Base-by-base conservation (phyloP, 1,140 invertebrate genomes). In the Drosophila sulfurigaster region DNA sequence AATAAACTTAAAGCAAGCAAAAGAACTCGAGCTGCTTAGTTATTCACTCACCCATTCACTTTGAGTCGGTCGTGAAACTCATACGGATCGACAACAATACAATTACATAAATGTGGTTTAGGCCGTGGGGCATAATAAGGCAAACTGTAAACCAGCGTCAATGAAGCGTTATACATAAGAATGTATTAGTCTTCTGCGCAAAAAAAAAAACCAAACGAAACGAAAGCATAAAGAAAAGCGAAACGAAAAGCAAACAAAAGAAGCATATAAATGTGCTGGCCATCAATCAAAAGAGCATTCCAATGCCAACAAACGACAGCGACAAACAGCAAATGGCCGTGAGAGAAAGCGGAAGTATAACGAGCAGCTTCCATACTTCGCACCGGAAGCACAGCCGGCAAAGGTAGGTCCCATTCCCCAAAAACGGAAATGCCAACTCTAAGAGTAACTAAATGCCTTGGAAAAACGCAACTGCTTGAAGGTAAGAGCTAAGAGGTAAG, bases 221-320 rank as follows among this genome's bases (percentile, higher is more conserved):
- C 20, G 28, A 11, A 13, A 43, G n/a, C 10, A 20, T n/a, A 48
- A 35, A 30, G 54, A 52, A 72, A 73, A 73, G 48, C 56, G 48
- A 60, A 78, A 54, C 20, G 64, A 59, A 52, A 41, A 30, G 65
- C 65, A 78, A 68, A 78, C 62, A 69, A 70, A 57, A 32, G 51
- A 35, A 30, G 25, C 60, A 74, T 82, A 82, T 76, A 82, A 86
- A 88, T 75, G 73, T 49, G 77, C 28, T 69, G 67, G 64, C 80
- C 74, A 87, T 87, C 83, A 88, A 87, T 87, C 83, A 87, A 83
- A 80, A 78, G 52, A 74, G 65, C 69, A 85, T 75, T 66, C 48
- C 65, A 70, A 67, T 75, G 75, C 62, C 70, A 3, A 65, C 63
- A 67, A 46, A 38, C 35, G 35, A 38, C 35, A 38, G 8, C 65